Conservation (phyloP, 2,113 vertebrate species). For the Vimba vimba region DNA sequence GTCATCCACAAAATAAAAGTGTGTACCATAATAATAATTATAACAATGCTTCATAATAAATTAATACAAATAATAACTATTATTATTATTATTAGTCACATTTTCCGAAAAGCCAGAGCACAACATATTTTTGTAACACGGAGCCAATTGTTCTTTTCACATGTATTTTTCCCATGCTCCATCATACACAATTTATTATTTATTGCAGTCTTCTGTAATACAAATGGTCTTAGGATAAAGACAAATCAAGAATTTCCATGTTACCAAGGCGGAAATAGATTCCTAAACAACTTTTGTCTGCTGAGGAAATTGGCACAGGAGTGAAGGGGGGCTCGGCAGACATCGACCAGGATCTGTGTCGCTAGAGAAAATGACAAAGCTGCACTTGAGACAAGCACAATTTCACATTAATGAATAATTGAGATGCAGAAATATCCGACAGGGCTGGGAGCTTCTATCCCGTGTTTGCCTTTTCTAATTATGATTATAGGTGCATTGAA, state of each 20-base stretch:
- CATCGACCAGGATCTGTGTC: constrained; percentile 60
- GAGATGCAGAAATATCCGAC: constrained; percentile 50
- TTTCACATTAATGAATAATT: constrained; percentile 83
- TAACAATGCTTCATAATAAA: neutral
- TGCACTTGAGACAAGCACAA: constrained; percentile 82
- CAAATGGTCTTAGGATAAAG: constrained; percentile 77
- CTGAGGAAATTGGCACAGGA: constrained; percentile 70
- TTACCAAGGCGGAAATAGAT: constrained; percentile 73
- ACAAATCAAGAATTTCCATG: constrained; percentile 75
- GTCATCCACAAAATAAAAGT: constrained; percentile 10
- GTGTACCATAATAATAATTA: neutral
- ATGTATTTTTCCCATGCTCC: constrained; percentile 64
- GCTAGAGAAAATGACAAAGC: constrained; percentile 73
- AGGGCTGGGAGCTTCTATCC: constrained; percentile 11
- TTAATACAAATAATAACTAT: neutral
- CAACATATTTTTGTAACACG: constrained; percentile 53
- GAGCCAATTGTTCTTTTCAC: constrained; percentile 68
- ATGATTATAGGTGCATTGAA: constrained; percentile 12
- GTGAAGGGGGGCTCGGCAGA: constrained; percentile 66
- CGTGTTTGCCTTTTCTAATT: constrained; percentile 24
- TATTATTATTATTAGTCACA: constrained; percentile 58
- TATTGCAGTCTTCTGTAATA: constrained; percentile 73
- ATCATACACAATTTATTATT: constrained; percentile 79
- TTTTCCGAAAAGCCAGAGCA: constrained; percentile 24
- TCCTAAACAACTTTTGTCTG: constrained; percentile 70